These are phyloP conservation scores for Macroglossus sobrinus DNA, from an alignment of 2,113 vertebrate species.

Conservation along the genomic window DNA sequence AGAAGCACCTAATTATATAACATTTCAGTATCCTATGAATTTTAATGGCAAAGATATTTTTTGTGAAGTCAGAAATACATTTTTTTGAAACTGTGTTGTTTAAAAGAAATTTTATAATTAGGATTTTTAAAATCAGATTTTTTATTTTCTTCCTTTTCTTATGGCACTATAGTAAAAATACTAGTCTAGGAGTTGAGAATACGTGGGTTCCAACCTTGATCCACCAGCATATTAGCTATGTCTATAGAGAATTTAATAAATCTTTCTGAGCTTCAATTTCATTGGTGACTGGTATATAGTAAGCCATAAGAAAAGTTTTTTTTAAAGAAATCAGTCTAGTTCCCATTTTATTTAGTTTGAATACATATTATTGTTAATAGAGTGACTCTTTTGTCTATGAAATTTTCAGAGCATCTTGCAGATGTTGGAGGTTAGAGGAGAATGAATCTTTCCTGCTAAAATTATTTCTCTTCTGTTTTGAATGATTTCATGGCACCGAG, in stretches of 20 bases:
- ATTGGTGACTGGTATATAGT: not conserved
- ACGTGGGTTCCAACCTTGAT: accelerated
- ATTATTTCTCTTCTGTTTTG: not conserved
- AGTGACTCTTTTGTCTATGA: not conserved
- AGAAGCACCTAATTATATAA: not conserved
- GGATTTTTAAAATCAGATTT: not conserved
- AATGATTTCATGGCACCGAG: not conserved
- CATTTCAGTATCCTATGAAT: not conserved
- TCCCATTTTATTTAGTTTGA: not conserved
- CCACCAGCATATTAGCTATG: not conserved
- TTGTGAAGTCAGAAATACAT: not conserved
- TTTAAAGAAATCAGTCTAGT: not conserved
- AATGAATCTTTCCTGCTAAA: not conserved
- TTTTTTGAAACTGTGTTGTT: not conserved
- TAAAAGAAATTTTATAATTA: conserved; percentile 8
- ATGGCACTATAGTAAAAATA: not conserved
- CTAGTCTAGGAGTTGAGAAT: not conserved
- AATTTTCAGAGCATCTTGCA: not conserved
- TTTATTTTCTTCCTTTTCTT: not conserved
- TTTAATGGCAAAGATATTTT: not conserved
- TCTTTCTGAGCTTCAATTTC: not conserved
- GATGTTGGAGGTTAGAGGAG: not conserved
- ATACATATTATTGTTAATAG: not conserved
- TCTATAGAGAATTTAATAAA: not conserved
- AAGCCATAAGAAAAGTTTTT: not conserved